Conservation (phyloP, 2,888 invertebrate genomes). For the Chouioia cunea region DNA sequence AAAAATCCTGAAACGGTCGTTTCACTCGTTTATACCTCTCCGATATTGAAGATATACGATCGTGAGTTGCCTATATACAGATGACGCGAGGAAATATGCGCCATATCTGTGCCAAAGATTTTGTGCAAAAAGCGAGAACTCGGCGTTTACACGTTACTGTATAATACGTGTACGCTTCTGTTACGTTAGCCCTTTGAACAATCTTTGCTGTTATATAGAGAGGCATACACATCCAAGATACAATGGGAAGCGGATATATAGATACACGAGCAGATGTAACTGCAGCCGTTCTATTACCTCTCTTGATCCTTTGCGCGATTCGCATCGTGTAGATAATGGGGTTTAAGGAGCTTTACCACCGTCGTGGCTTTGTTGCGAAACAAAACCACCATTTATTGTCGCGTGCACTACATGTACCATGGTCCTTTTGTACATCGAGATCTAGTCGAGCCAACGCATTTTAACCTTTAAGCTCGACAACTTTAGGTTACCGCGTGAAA, state of each 20-base stretch:
- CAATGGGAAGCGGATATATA: conserved; percentile 17
- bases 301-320: conserved; percentile 1
- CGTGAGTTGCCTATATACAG: background rate
- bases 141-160: too few relatives aligned
- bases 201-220: too few relatives aligned
- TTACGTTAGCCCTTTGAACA: too few relatives aligned
- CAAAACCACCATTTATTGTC: background rate
- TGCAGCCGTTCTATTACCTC: background rate
- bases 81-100: too few relatives aligned
- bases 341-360: conserved; percentile 10
- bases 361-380: conserved; percentile 1
- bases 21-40: too few relatives aligned
- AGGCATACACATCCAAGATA: background rate
- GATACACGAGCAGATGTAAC: background rate
- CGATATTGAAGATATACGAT: background rate
- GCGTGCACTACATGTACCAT: too few relatives aligned
- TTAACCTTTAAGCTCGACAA: background rate
- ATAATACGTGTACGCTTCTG: too few relatives aligned
- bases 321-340: conserved; percentile 23
- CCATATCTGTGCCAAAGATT: too few relatives aligned
- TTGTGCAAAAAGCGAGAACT: too few relatives aligned
- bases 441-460: background rate
- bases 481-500: too few relatives aligned
- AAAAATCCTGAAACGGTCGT: background rate
- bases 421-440: conserved; percentile 1